Base-by-base conservation (phyloP, 2,113 vertebrate species). In the Ammodytes marinus region DNA sequence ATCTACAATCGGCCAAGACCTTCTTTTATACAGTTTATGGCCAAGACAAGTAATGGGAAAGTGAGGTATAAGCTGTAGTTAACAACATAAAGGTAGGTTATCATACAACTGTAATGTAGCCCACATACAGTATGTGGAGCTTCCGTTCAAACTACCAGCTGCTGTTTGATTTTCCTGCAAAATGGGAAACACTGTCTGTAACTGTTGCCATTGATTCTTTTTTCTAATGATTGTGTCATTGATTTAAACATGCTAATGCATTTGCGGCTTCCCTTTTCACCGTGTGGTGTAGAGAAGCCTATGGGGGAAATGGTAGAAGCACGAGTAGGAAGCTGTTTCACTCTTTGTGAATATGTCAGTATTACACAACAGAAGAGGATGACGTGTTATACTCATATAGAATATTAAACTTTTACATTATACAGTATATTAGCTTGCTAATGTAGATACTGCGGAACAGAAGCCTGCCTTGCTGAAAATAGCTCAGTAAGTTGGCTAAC, bases 191-290 rank as follows among this genome's bases (percentile, higher is more conserved):
- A 46, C n/a, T 39, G 4, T 49, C n/a, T 39, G 4, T 49, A 54
- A 76, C 14, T 37, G 37, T 1, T 53, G 39, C 8, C 10, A 17
- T 5, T n/a, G 19, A 65, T 57, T 39, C 14, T n/a, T 52, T 27
- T 65, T 53, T 10, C 59, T 37, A 54, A 65, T 40, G 57, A 69
- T 15, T 50, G 9, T 39, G 3, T 19, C 6, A 63, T 68, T 54
- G 40, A 85, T 76, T 66, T 46, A 74, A 64, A 6, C 52, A 46
- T 53, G 61, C 52, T 37, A 43, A 64, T 65, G 57, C 50, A 37
- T 66, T 53, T 66, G 50, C 37, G 35, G 54, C 49, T 75, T 83
- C 54, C 9, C 4, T 10, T 66, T 35, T 14, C 27, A 13, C 5
- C 27, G 0, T 14, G 35, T 12, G 1, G 6, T n/a, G 27, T 27